These are phyloP conservation scores for Steromphala cineraria DNA, from an alignment of 2,888 invertebrate genomes.

Conservation along the genomic window DNA sequence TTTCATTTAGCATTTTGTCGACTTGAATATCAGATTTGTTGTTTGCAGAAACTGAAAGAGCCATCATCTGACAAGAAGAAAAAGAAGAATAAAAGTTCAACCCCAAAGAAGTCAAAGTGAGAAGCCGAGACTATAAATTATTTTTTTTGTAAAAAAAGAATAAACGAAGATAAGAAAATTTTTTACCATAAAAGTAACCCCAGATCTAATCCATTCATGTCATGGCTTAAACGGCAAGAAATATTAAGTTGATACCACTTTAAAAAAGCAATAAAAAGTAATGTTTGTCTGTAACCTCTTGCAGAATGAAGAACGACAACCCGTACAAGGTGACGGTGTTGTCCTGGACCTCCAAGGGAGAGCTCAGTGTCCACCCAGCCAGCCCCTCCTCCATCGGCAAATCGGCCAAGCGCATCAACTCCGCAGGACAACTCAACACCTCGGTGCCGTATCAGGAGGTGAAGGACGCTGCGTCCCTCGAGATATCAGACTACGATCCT, in stretches of 20 bases:
- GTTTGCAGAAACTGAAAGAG: background rate
- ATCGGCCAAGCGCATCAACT: background rate
- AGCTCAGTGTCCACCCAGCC: background rate
- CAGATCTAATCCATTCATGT: no score
- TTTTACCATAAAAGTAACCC: no score
- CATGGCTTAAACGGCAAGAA: no score
- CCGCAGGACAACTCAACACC: background rate
- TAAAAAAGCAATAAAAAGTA: no score
- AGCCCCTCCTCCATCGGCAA: background rate
- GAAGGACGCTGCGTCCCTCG: background rate
- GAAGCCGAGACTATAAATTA: background rate
- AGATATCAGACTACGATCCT: background rate
- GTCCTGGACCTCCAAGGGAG: constrained; percentile 38
- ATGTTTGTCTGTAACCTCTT: no score
- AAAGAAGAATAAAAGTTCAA: background rate
- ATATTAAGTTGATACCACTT: no score
- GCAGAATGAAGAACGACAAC: constrained; percentile 20
- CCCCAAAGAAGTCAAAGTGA: background rate
- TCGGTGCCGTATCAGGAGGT: constrained; percentile 18
- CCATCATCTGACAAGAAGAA: background rate
- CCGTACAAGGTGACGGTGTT: constrained; percentile 46
- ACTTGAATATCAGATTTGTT: no score
- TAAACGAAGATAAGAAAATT: no score
- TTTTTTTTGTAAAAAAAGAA: background rate
- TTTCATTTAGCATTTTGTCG: no score